These are phyloP conservation scores for Achlya flavicornis DNA, from an alignment of 2,888 invertebrate genomes.

Conservation along the genomic window DNA sequence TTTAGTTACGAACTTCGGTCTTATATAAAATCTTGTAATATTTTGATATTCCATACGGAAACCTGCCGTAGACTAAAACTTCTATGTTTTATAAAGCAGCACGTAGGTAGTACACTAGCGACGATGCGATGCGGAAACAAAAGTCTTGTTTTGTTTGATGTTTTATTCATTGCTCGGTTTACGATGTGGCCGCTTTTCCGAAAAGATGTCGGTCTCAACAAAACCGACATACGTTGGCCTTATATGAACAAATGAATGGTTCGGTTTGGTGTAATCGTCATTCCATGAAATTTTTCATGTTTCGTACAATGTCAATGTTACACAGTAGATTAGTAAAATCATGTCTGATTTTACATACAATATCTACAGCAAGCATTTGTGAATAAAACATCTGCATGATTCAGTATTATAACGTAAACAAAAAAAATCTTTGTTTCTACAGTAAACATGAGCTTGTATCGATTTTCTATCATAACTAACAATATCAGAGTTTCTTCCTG, in stretches of 20 bases:
- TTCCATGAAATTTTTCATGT: background rate
- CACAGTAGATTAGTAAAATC: background rate
- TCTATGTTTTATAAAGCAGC: constrained; percentile 8
- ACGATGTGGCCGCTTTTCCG: constrained; percentile 11
- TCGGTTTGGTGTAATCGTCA: background rate
- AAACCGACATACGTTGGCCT: background rate
- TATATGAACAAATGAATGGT: background rate
- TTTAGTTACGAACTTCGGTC: too few relatives aligned
- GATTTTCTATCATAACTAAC: background rate
- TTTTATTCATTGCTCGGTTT: constrained; percentile 30
- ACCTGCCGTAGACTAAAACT: background rate
- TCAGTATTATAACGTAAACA: background rate
- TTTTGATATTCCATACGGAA: too few relatives aligned
- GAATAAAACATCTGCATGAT: background rate
- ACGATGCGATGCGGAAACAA: constrained; percentile 21
- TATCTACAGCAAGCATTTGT: background rate
- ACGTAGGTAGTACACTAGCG: constrained; percentile 13
- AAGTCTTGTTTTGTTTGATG: constrained; percentile 24
- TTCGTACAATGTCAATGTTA: background rate
- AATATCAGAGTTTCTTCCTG: background rate
- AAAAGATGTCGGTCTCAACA: background rate
- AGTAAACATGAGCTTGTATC: background rate
- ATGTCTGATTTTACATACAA: background rate
- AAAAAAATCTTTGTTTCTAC: background rate
- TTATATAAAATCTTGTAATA: too few relatives aligned